Base-by-base conservation (phyloP, 1,140 invertebrate species). In the Bombus ignitus region DNA sequence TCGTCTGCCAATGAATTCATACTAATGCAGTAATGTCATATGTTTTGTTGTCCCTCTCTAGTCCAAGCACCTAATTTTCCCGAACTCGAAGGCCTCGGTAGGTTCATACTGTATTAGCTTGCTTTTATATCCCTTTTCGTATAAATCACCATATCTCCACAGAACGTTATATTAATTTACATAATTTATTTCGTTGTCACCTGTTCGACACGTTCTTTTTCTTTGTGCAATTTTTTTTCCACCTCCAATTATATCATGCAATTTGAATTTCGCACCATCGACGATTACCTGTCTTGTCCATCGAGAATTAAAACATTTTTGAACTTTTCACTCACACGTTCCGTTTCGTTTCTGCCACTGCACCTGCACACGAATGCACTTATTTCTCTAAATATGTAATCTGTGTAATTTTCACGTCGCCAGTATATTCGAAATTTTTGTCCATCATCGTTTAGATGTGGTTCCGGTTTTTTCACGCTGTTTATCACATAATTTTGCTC, bases 31-130 rank as follows among this genome's bases (percentile, higher is more conserved):
- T 92, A 93, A 94, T 94, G 87, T 94, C 94, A 94, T 95, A 92
- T 95, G 92, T 93, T 95, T 93, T 95, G 93, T 95, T 94, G 92
- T 94, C 95, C 95, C 94, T 96, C 94, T 96, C 95, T 96, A 97
- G 96, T 97, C 95, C 96, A 96, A 95, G 96, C 96, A 96, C 96
- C 96, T 95, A 96, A 96, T 95, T 96, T 96, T 96, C 96, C 96
- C 95, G 95, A 96, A 94, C 96, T 97, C 92, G 96, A 96, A 96
- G 96, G 95, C 93, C 95, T 97, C 95, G 96, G 96, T 97, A 97
- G 95, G 96, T 97, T 94, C 93, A 93, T 94, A 93, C 92, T 94
- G 94, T 95, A 94, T 94, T 95, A 94, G 93, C 92, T 93, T 94
- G 88, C 79, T 85, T 87, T 79, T 62, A 62, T n/a, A 62, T 89